Evolutionary conservation across 1,140 invertebrate species (phyloP), one percentile per base, ranked within the genome.

Genomic region (Drosophila tropicalis): DNA sequence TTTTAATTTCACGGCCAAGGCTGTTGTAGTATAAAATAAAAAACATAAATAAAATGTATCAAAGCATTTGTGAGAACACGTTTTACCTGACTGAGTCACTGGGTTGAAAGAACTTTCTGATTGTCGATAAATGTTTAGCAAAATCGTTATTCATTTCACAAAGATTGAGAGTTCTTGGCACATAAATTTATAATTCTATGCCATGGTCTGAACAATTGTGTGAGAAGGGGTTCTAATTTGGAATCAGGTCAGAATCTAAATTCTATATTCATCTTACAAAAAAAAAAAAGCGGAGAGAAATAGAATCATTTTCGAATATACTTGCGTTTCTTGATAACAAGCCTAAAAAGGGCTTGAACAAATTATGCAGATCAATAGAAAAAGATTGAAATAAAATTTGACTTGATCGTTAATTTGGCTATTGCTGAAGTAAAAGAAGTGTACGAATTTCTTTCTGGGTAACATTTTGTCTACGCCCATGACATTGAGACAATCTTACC

Each of bases 41-140:
- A 6, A 12, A 34, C 61, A 39, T 51, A 32, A 61, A 44, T 51
- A 25, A 70, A 56, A 44, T 17, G 22, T 29, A 29, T 17, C 47
- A 39, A 41, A 64, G n/a, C 22, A 17, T 44, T 39, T 44, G 44
- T 40, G 6, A 70, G 70, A 76, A 76, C 73, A 70, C 73, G 73
- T 76, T 76, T 76, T 76, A 76, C 73, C 73, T 76, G 73, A 76
- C 73, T 76, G 73, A 76, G 72, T 76, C 73, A 76, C 73, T 76
- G 73, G 73, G 73, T 76, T 76, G 73, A 76, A 76, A 60, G 73
- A 76, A 76, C 73, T 76, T 60, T 51, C 17, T 40, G 25, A 58
- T 32, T 58, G 32, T 36, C 15, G 34, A 58, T 39, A 39, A 13
- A 39, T 39, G 34, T 36, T 10, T 36, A 19, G 25, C 12, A 36